These are phyloP conservation scores for Imbricaverruca yamaguchii DNA, from an alignment of 2,888 invertebrate genomes.

Conservation along the genomic window DNA sequence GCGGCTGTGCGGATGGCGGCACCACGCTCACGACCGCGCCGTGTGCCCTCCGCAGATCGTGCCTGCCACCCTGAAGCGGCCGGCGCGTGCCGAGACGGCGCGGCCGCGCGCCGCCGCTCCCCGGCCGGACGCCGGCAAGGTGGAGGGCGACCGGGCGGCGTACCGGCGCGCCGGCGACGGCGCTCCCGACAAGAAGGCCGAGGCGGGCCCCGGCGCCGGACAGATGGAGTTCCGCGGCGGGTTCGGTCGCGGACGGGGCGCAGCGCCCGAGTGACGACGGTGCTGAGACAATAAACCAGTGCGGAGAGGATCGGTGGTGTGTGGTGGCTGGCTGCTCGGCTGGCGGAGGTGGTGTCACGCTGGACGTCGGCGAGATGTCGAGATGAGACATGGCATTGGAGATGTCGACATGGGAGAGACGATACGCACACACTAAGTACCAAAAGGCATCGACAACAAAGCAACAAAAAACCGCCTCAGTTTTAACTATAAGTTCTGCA, in stretches of 20 bases:
- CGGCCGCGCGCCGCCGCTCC: constrained; percentile 59
- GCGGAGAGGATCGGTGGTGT: too few species aligned
- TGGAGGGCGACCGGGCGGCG: constrained; percentile 67
- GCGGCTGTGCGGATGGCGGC: too few species aligned
- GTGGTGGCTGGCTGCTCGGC: too few species aligned
- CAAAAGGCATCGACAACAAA: too few species aligned
- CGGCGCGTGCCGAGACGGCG: constrained; percentile 74
- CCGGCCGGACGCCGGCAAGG: constrained; percentile 59
- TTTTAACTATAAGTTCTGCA: too few species aligned
- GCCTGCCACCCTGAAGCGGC: constrained; percentile 91
- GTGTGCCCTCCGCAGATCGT: constrained; percentile 58
- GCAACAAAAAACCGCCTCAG: too few species aligned
- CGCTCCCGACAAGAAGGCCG: constrained; percentile 70
- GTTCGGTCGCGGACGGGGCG: constrained; percentile 34
- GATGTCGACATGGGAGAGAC: too few species aligned
- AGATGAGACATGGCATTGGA: too few species aligned
- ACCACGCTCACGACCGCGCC: not conserved
- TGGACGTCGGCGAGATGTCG: too few species aligned
- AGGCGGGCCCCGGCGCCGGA: constrained; percentile 90
- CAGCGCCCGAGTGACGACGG: not conserved
- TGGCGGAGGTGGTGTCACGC: too few species aligned
- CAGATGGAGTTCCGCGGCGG: constrained; percentile 68
- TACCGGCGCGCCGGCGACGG: constrained; percentile 70
- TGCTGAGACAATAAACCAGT: not conserved
- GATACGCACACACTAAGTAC: too few species aligned